These are phyloP conservation scores for Crossaster papposus DNA, from an alignment of 53 echinoderm and acorn worm species.

Conservation along the genomic window DNA sequence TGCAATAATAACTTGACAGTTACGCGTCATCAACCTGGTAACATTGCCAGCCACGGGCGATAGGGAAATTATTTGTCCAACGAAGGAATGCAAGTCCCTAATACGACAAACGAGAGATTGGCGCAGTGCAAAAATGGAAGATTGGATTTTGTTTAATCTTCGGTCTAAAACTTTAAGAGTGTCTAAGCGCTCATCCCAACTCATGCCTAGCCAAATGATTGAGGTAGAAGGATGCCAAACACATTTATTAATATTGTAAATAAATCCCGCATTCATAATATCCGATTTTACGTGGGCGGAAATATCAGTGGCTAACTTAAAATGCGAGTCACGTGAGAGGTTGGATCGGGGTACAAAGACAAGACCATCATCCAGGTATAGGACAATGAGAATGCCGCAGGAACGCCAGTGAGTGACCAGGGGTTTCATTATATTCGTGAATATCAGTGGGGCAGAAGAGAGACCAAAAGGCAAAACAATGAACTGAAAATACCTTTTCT, in stretches of 20 bases:
- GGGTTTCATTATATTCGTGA: conserved; percentile 8
- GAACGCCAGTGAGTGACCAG: conserved; percentile 20
- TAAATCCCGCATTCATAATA: neutral
- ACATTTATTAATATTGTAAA: neutral
- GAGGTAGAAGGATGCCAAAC: neutral
- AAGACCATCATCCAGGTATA: conserved; percentile 12
- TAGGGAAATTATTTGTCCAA: too few relatives aligned
- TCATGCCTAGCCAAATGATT: conserved; percentile 16
- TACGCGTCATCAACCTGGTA: conserved; percentile 13
- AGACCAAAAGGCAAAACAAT: conserved; percentile 32
- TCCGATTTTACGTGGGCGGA: neutral
- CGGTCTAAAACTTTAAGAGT: conserved; percentile 1
- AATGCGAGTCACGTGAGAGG: neutral
- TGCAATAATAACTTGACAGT: conserved; percentile 4
- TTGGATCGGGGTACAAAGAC: neutral
- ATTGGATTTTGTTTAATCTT: neutral
- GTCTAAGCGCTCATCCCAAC: neutral
- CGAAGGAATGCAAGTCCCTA: too few relatives aligned
- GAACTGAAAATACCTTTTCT: conserved; percentile 20
- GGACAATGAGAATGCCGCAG: neutral
- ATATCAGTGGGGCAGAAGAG: conserved; percentile 8
- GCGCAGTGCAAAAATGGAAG: neutral
- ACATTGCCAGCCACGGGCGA: too few relatives aligned
- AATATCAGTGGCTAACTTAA: neutral
- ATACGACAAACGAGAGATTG: too few relatives aligned